Base-by-base conservation (phyloP, 1,140 invertebrate genomes). In the Cherax quadricarinatus region DNA sequence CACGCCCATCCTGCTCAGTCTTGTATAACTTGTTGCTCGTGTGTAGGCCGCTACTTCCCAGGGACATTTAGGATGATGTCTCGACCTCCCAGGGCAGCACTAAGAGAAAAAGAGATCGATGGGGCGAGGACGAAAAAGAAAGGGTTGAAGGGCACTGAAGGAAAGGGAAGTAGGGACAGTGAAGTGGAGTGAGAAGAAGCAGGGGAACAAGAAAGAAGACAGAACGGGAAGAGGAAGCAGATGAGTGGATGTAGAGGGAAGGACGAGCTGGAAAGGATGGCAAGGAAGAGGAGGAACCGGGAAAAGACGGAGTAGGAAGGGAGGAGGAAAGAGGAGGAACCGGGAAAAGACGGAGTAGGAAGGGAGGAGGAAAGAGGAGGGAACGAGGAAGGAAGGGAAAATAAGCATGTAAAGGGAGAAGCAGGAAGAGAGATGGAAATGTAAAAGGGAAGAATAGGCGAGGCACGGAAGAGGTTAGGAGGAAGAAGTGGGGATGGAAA, bases 51-150 rank as follows among this genome's bases (percentile, higher is more conserved):
- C 30, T 41, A 41, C 30, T 41, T 41, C 30, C 30, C 30, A 41
- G 2, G 30, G 30, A 41, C 30, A 41, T 41, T 41, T 41, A 41
- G 30, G 30, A 41, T 41, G 30, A 41, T 41, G 30, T 41, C 30
- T 41, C 30, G 30, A 41, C 30, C 30, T 41, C 30, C 30, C 30
- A 83, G 41, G 51, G 51, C 1, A 24, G 3, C 16, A 84, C 48
- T 53, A 57, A 84, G 57, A 53, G 24, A n/a, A 57, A 84, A 24
- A 84, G 49, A 84, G 4, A 84, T 16, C 51, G 82, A 84, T 41
- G 30, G 30, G 30, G 30, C 30, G 30, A 41, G 30, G 30, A 41
- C 30, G 30, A 41, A 41, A 41, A 41, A 41, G 2, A 41, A 41
- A 41, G 2, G 30, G 30, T 41, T 41, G 30, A 41, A 41, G 30